These are phyloP conservation scores for Scolopax bukidnonensis DNA, from an alignment of 2,797 vertebrate species.

Conservation along the genomic window DNA sequence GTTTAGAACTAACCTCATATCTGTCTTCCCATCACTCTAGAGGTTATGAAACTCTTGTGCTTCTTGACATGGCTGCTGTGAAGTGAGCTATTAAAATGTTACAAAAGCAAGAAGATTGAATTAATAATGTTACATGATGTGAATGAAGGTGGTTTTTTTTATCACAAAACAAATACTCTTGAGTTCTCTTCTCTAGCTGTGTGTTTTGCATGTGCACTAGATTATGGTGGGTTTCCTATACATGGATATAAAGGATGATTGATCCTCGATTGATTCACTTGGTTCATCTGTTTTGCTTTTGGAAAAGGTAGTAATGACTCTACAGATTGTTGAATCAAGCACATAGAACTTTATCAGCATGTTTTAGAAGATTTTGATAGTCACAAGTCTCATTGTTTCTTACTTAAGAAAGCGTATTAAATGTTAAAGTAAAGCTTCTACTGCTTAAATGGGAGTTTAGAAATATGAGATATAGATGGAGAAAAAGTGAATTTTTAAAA, in stretches of 20 bases:
- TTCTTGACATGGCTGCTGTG: background rate
- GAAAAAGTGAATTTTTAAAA: background rate
- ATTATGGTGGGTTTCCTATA: background rate
- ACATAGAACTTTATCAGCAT: background rate
- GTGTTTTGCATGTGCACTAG: background rate
- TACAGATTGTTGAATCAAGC: background rate
- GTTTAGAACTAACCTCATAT: background rate
- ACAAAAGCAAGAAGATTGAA: background rate
- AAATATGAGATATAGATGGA: background rate
- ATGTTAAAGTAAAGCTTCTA: background rate
- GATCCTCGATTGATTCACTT: background rate
- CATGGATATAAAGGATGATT: background rate
- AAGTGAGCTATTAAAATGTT: background rate
- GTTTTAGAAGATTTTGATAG: background rate
- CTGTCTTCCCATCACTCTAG: background rate
- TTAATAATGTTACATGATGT: background rate
- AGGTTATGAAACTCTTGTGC: background rate
- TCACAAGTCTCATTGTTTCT: background rate
- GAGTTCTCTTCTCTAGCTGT: background rate
- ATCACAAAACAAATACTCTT: background rate
- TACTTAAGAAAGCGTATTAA: background rate
- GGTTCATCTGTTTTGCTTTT: background rate
- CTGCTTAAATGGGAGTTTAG: background rate
- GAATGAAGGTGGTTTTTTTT: background rate
- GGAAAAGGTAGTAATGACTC: background rate